Conservation (phyloP, 2,888 invertebrate genomes). For the Heteromurus nitidus region DNA sequence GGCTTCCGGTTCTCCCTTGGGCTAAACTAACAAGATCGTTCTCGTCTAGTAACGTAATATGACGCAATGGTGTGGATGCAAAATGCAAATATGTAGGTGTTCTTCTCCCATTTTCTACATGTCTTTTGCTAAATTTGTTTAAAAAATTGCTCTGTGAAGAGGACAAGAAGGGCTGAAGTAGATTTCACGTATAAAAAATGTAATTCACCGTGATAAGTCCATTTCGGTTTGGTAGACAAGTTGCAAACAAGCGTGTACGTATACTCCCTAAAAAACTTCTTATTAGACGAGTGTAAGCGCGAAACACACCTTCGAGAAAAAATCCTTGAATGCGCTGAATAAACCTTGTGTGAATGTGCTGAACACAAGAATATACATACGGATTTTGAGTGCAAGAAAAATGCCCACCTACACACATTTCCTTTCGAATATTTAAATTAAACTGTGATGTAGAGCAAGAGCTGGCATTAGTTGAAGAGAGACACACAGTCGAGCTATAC, state of each 20-base stretch:
- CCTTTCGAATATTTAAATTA: constrained; percentile 4
- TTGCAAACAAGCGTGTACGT: not conserved
- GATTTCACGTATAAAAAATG: constrained; percentile 6
- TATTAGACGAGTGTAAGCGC: not conserved
- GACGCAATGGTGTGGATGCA: too few relatives aligned
- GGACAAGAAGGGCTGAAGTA: constrained; percentile 5
- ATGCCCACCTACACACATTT: too few relatives aligned
- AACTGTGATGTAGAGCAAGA: not conserved
- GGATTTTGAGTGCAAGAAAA: too few relatives aligned
- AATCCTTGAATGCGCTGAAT: too few relatives aligned
- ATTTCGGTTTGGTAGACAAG: constrained; percentile 2
- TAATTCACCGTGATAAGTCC: constrained; percentile 25
- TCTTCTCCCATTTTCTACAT: not conserved
- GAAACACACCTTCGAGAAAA: not conserved
- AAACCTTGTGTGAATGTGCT: too few relatives aligned
- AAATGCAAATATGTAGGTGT: not conserved
- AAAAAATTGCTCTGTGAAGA: not conserved
- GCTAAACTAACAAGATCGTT: constrained; percentile 10
- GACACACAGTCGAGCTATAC: not conserved
- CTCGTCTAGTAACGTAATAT: too few relatives aligned
- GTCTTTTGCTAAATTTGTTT: not conserved
- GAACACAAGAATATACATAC: too few relatives aligned
- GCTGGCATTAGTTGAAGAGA: not conserved
- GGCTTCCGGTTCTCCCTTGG: constrained; percentile 25
- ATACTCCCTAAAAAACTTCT: not conserved